Percentiles rank a stretch among this genome's conserved stretches.
Evolutionary conservation across 2,797 vertebrate genomes (phyloP).

Genomic region (Rhinatrema bivittatum): DNA sequence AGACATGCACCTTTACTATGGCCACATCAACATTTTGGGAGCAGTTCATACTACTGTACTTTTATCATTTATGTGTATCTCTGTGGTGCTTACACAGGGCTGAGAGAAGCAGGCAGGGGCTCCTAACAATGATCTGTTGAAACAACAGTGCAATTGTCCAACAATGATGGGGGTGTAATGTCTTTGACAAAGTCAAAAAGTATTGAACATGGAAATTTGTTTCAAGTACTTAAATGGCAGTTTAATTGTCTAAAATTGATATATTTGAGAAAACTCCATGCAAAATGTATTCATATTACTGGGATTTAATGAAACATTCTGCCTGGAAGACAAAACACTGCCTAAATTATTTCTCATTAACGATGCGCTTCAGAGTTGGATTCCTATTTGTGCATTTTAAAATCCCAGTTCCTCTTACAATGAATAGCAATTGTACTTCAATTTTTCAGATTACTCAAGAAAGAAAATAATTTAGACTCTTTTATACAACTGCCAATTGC

Average conservation of each 20-base stretch:
- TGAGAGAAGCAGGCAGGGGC: no score
- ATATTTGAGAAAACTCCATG: background rate
- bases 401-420: background rate
- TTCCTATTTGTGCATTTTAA: background rate
- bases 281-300: background rate
- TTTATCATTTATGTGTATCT: no score
- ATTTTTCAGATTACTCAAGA: slow-evolving; percentile 18
- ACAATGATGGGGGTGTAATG: no score
- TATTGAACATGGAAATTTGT: background rate
- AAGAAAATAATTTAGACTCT: slow-evolving; percentile 21
- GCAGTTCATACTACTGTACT: no score
- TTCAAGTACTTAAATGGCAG: background rate
- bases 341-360: background rate
- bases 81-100: no score
- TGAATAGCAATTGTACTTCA: slow-evolving; percentile 20
- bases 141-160: no score
- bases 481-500: slow-evolving; percentile 4
- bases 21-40: no score
- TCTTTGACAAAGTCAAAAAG: background rate
- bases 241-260: background rate
- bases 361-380: background rate
- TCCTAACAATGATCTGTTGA: no score
- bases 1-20: no score
- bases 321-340: background rate
- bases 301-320: background rate